Conservation (phyloP, 2,888 invertebrate species). For the Trachelus tabidus region DNA sequence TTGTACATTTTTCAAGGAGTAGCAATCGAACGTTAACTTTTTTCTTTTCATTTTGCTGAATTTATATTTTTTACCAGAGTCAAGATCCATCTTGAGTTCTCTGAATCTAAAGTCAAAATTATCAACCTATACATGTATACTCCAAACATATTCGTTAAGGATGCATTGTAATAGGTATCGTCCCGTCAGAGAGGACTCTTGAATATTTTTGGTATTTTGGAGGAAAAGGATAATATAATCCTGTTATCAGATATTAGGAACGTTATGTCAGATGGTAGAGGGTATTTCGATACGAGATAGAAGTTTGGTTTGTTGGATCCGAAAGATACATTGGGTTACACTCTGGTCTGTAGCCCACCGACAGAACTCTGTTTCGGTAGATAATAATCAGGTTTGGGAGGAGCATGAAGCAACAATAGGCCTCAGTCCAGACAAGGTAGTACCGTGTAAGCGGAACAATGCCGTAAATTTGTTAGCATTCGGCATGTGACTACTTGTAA, state of each 20-base stretch:
- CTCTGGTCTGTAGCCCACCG: neutral
- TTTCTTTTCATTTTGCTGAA: too few species aligned
- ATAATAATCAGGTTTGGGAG: constrained; percentile 2
- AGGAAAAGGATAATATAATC: neutral
- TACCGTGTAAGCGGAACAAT: constrained; percentile 5
- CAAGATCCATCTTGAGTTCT: neutral
- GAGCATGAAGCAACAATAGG: neutral
- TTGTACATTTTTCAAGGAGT: neutral
- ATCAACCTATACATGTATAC: neutral
- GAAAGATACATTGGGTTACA: neutral
- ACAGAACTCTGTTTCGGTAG: neutral
- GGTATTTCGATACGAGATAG: neutral
- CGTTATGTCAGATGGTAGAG: neutral
- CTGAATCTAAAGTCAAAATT: neutral
- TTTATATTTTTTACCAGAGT: neutral
- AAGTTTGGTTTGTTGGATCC: neutral
- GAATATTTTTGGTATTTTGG: neutral
- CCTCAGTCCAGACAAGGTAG: neutral
- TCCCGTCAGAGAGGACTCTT: neutral
- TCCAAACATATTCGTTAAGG: neutral
- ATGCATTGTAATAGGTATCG: neutral
- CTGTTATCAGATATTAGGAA: neutral
- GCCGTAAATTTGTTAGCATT: constrained; percentile 13
- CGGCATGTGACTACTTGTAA: neutral
- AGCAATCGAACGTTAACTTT: neutral